Percentiles rank a stretch among this genome's conserved stretches.
These are phyloP conservation scores for Empis stercorea DNA, from an alignment of 2,888 invertebrate species.

Conservation along the genomic window DNA sequence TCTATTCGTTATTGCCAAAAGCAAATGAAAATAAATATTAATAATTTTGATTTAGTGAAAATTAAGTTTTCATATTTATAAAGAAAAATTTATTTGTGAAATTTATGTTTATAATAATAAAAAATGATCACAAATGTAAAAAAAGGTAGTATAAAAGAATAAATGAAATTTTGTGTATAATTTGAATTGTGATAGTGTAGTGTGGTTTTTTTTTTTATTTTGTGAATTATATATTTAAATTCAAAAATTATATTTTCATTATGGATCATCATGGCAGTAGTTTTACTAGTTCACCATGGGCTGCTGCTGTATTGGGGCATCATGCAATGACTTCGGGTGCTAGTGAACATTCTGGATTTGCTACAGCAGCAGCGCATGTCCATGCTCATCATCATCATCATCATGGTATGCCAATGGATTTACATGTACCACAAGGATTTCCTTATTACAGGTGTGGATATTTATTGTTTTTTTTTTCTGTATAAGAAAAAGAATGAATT, in stretches of 20 bases:
- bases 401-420: slow-evolving; percentile 74
- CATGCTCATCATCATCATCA: slow-evolving; percentile 38
- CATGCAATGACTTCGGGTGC: slow-evolving; percentile 31
- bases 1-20: too few relatives aligned
- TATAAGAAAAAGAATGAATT: too few relatives aligned
- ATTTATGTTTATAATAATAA: too few relatives aligned
- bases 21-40: too few relatives aligned
- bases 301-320: slow-evolving; percentile 60
- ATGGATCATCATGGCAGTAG: slow-evolving; percentile 72
- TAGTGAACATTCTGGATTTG: slow-evolving; percentile 32
- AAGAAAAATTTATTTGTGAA: too few relatives aligned
- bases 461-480: background rate
- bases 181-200: slow-evolving; percentile 9
- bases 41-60: too few relatives aligned
- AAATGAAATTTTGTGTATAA: slow-evolving; percentile 1
- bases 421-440: slow-evolving; percentile 83
- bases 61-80: too few relatives aligned
- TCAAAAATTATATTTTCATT: background rate
- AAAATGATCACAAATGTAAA: slow-evolving; percentile 9
- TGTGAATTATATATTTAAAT: too few relatives aligned
- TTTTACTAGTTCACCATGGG: slow-evolving; percentile 65
- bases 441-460: slow-evolving; percentile 68
- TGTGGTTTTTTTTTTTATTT: too few relatives aligned
- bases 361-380: slow-evolving; percentile 36
- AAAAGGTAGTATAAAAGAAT: background rate